Conservation (phyloP, 2,113 vertebrate genomes). For the Geococcyx californianus region DNA sequence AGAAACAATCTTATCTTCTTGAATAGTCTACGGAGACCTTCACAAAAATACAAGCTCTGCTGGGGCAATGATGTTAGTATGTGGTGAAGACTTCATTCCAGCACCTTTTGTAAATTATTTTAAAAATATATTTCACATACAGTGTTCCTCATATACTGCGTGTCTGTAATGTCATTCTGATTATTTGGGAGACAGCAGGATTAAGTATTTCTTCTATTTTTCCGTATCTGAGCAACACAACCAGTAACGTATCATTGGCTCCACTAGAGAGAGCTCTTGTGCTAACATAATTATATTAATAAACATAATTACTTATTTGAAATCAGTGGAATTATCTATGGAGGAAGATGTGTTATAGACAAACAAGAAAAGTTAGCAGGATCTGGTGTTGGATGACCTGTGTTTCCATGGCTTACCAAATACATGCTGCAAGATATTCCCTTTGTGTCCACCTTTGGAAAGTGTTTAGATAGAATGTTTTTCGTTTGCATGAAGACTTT, state of each 20-base stretch:
- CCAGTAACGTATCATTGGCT: slow-evolving; percentile 57
- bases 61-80: neutral
- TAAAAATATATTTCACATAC: neutral
- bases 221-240: slow-evolving; percentile 12
- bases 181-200: neutral
- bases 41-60: neutral
- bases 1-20: neutral
- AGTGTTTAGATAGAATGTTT: neutral
- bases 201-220: slow-evolving; percentile 3
- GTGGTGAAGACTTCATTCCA: neutral
- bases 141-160: neutral
- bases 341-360: neutral
- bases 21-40: neutral
- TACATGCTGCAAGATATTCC: neutral
- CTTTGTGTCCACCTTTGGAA: neutral
- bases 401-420: neutral
- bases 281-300: slow-evolving; percentile 72
- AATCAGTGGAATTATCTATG: slow-evolving; percentile 19
- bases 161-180: neutral
- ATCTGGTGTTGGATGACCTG: neutral
- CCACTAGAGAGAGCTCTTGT: slow-evolving; percentile 74
- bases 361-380: neutral
- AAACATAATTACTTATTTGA: slow-evolving; percentile 68
- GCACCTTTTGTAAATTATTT: neutral
- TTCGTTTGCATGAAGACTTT: neutral